phyloP scores from a whole-genome alignment of 1,140 invertebrate species.

The Aphelenchoides fujianensis region DNA sequence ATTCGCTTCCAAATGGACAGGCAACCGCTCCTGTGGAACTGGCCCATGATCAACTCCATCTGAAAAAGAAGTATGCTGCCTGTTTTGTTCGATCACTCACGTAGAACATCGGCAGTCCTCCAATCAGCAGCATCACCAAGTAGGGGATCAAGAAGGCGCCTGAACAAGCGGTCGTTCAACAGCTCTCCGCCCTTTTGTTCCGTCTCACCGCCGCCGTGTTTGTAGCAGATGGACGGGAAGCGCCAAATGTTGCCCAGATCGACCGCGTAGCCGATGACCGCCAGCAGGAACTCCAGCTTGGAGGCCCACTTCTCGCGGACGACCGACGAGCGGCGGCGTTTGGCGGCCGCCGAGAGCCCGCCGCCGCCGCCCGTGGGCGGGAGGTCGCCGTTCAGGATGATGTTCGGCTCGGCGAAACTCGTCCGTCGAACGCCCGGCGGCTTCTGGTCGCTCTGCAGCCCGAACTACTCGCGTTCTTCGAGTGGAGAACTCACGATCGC shows the following conservation, averaged over 20 bases:
- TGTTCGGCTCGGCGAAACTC: conserved; percentile 9
- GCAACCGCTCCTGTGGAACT: conserved; percentile 69
- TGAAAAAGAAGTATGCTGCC: no score
- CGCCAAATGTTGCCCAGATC: conserved; percentile 77
- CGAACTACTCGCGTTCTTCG: not conserved
- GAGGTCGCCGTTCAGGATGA: not conserved
- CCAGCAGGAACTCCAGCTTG: conserved; percentile 86
- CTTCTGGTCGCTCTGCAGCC: not conserved
- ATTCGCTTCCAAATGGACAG: conserved; percentile 89
- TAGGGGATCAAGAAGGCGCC: conserved; percentile 96
- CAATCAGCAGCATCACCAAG: conserved; percentile 83
- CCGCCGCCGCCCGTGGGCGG: not conserved
- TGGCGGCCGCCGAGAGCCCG: not conserved
- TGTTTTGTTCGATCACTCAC: no score
- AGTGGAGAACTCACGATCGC: not conserved
- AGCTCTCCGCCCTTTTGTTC: no score
- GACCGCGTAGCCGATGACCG: conserved; percentile 80
- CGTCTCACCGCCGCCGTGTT: conserved; percentile 63
- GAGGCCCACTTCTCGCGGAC: conserved; percentile 71
- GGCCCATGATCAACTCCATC: conserved; percentile 76
- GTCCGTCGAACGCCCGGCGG: not conserved
- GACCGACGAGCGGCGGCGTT: conserved; percentile 13
- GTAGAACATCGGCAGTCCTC: conserved; percentile 86
- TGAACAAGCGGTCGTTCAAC: no score
- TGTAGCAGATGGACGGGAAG: conserved; percentile 66